A percentile compares a stretch with the other conserved stretches of the same genome.
Evolutionary conservation across 1,140 invertebrate genomes (phyloP).

Genomic region (Camponotus pennsylvanicus): DNA sequence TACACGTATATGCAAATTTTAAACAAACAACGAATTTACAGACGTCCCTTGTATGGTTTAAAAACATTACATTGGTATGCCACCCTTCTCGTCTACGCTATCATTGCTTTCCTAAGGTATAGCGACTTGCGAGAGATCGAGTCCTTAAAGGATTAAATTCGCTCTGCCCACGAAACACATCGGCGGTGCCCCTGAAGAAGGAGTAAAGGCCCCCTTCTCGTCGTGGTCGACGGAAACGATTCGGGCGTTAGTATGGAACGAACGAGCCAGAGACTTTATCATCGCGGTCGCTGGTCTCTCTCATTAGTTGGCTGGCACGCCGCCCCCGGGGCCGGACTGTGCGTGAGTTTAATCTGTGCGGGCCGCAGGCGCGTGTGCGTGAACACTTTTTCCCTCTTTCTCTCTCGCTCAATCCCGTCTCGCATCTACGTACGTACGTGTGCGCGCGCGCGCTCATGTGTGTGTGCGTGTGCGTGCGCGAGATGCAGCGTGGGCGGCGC

Average conservation of each 20-base stretch:
- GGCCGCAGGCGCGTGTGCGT: constrained; percentile 78
- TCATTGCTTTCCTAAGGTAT: constrained; percentile 8
- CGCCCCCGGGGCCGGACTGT: constrained; percentile 80
- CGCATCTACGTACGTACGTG: background rate
- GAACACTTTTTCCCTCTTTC: constrained; percentile 56
- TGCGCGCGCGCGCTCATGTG: constrained; percentile 57
- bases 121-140: constrained; percentile 17
- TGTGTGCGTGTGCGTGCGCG: constrained; percentile 49
- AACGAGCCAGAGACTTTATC: constrained; percentile 75
- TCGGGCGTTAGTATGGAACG: constrained; percentile 51
- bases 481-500: constrained; percentile 77
- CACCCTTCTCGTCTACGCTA: background rate
- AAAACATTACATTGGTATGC: background rate
- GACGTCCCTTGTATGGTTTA: background rate
- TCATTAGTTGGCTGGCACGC: constrained; percentile 84
- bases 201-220: constrained; percentile 20
- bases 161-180: constrained; percentile 37
- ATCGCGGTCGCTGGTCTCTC: constrained; percentile 79
- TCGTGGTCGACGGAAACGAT: constrained; percentile 49
- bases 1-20: background rate
- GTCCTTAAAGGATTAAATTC: constrained; percentile 44
- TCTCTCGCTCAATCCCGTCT: constrained; percentile 7
- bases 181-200: constrained; percentile 44
- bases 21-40: background rate
- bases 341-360: constrained; percentile 85